Conservation (phyloP, 2,888 invertebrate genomes). For the Anoplius nigerrimus region DNA sequence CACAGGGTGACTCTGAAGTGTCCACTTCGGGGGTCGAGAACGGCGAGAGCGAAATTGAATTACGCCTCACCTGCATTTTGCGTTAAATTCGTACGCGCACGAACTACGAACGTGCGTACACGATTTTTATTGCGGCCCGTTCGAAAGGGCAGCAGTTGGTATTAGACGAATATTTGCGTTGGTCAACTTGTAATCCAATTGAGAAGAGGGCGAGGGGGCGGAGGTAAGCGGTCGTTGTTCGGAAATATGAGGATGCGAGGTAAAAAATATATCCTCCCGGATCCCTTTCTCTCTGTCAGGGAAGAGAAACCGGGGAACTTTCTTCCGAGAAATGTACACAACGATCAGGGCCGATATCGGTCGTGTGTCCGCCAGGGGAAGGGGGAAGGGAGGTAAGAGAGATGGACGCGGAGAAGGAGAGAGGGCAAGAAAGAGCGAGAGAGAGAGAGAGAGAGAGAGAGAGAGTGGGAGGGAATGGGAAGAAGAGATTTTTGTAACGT, state of each 20-base stretch:
- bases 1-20: too few relatives aligned
- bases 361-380: not conserved
- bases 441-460: constrained; percentile 11
- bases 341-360: not conserved
- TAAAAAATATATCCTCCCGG: not conserved
- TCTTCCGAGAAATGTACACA: not conserved
- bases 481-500: constrained; percentile 9
- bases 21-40: too few relatives aligned
- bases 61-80: too few relatives aligned
- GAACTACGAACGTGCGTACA: too few relatives aligned
- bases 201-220: too few relatives aligned
- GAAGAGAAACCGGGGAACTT: not conserved
- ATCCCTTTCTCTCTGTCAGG: not conserved
- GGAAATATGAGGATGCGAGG: constrained; percentile 2
- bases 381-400: not conserved
- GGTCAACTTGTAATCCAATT: too few relatives aligned
- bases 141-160: too few relatives aligned
- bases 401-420: not conserved
- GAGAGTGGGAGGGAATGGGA: not conserved
- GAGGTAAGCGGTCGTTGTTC: too few relatives aligned
- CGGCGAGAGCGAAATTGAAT: too few relatives aligned
- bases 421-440: constrained; percentile 5
- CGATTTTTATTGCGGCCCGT: too few relatives aligned
- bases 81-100: too few relatives aligned
- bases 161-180: too few relatives aligned